Evolutionary conservation across 2,888 invertebrate species (phyloP).

Genomic region (Gryllus longicercus): DNA sequence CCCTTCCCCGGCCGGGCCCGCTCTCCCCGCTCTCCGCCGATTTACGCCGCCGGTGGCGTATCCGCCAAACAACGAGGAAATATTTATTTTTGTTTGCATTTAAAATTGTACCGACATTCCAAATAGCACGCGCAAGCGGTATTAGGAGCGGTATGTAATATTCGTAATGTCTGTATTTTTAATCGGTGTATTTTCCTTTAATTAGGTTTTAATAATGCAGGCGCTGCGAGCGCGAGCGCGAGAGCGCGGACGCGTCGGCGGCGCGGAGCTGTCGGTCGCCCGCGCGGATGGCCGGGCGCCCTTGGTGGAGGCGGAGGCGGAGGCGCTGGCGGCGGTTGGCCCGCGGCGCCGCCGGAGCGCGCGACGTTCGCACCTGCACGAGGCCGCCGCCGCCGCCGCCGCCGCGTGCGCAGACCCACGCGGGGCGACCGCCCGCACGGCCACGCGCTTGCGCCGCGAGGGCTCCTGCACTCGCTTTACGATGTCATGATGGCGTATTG

Average conservation of each 20-base stretch:
- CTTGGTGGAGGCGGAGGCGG: neutral
- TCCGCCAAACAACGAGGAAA: constrained; percentile 17
- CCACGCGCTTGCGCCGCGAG: too few relatives aligned
- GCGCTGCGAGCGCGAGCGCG: neutral
- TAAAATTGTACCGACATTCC: constrained; percentile 17
- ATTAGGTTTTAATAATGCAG: constrained; percentile 5
- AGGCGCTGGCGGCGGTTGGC: neutral
- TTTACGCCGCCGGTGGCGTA: neutral
- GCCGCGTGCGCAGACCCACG: neutral
- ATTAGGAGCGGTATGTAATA: constrained; percentile 17
- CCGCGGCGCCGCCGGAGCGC: neutral
- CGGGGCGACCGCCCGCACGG: too few relatives aligned
- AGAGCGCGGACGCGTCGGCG: too few relatives aligned
- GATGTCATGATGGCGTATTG: too few relatives aligned
- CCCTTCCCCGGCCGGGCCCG: neutral
- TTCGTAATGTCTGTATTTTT: constrained; percentile 17
- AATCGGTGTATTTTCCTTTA: constrained; percentile 17
- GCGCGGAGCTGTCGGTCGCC: neutral
- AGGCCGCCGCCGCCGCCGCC: constrained; percentile 2
- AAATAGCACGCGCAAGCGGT: constrained; percentile 17
- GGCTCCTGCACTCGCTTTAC: too few relatives aligned
- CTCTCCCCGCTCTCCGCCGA: neutral
- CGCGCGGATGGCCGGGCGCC: neutral
- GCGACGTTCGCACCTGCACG: neutral
- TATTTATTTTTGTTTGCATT: constrained; percentile 17